A percentile compares a stretch with the other conserved stretches of the same genome.
These are phyloP conservation scores for Oryzias curvinotus DNA, from an alignment of 2,113 vertebrate species.

Conservation along the genomic window DNA sequence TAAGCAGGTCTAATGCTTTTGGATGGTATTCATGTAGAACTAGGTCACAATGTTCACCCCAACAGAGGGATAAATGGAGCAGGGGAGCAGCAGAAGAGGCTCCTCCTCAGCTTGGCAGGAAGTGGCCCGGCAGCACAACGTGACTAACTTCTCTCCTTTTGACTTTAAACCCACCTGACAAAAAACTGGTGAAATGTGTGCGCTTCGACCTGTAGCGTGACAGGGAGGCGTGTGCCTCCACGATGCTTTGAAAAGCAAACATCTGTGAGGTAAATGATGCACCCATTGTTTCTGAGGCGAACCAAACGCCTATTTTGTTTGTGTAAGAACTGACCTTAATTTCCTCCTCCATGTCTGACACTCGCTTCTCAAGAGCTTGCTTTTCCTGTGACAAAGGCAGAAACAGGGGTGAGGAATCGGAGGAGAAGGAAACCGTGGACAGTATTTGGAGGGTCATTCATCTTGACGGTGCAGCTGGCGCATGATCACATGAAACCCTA, in stretches of 20 bases:
- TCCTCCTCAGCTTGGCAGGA: slow-evolving; percentile 58
- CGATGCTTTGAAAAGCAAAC: not conserved
- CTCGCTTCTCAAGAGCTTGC: slow-evolving; percentile 89
- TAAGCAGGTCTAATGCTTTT: slow-evolving; percentile 61
- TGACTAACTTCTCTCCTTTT: slow-evolving; percentile 67
- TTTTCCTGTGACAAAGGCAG: slow-evolving; percentile 82
- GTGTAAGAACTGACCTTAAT: slow-evolving; percentile 83
- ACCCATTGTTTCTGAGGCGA: slow-evolving; percentile 7
- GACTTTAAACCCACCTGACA: slow-evolving; percentile 55
- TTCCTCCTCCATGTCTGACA: slow-evolving; percentile 96
- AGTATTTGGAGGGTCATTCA: not conserved
- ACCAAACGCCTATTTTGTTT: not conserved
- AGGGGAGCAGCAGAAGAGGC: slow-evolving; percentile 49
- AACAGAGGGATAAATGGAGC: slow-evolving; percentile 65
- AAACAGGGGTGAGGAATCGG: not conserved
- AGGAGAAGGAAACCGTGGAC: not conserved
- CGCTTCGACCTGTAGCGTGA: slow-evolving; percentile 21
- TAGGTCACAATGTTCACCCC: slow-evolving; percentile 73
- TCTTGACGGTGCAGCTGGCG: slow-evolving; percentile 1
- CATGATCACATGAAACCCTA: slow-evolving; percentile 14
- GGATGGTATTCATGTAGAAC: slow-evolving; percentile 69
- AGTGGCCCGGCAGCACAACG: slow-evolving; percentile 55
- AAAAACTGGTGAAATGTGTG: slow-evolving; percentile 19
- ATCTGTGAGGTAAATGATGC: slow-evolving; percentile 14
- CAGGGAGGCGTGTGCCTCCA: too few relatives aligned